Percentiles rank a stretch among this genome's conserved stretches.
Conservation (phyloP, 2,113 vertebrate species). For the Athene noctua region DNA sequence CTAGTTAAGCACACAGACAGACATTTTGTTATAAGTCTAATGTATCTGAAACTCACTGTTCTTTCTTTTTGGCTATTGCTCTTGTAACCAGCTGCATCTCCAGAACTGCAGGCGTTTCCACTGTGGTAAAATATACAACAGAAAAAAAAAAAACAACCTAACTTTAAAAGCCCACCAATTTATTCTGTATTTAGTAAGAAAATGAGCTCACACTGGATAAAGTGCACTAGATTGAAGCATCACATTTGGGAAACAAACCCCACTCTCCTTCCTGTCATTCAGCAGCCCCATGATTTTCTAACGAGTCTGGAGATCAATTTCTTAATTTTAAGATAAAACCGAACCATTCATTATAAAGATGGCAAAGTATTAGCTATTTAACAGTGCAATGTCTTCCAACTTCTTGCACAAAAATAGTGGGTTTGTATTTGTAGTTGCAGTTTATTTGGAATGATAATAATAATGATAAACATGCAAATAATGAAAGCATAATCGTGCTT, state of each 20-base stretch:
- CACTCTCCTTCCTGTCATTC: background rate
- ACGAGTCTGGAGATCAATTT: background rate
- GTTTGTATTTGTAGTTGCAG: background rate
- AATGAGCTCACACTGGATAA: background rate
- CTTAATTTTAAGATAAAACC: background rate
- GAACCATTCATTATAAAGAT: background rate
- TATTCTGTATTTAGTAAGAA: background rate
- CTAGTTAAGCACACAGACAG: background rate
- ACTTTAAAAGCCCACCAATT: background rate
- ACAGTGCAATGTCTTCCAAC: background rate
- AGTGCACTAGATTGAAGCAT: background rate
- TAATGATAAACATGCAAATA: background rate
- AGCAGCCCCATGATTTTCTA: background rate
- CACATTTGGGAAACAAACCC: background rate
- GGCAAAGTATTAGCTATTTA: background rate
- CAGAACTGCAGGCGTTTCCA: background rate
- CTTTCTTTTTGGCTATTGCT: background rate
- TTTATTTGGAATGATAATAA: background rate
- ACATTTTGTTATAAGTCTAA: background rate
- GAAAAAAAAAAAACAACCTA: background rate
- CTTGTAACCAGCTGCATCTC: slow-evolving; percentile 17
- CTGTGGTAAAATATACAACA: slow-evolving; percentile 49
- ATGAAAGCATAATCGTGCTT: background rate
- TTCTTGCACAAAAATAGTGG: background rate
- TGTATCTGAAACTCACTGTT: slow-evolving; percentile 60